Evolutionary conservation across 2,888 invertebrate species (phyloP), one percentile per base, ranked within the genome.

Genomic region (Cephus runcator): DNA sequence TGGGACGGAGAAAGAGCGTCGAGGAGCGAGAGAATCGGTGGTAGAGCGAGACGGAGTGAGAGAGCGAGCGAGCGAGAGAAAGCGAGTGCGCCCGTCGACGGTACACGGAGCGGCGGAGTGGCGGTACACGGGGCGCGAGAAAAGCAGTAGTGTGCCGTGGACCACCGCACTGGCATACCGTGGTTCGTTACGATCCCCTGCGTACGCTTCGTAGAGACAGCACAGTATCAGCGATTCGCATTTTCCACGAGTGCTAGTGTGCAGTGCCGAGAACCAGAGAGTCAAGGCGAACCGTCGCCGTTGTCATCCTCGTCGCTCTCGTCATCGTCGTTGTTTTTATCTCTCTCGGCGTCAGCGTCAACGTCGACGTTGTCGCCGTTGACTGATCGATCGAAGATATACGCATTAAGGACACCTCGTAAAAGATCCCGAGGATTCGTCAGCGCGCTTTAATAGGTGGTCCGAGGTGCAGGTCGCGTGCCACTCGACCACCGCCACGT

Each of bases 81-180:
- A 92, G 92, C 91, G 92, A 91, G 92, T 87, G 88, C 88, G 93
- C 92, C 92, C 93, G 93, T 93, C 93, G 93, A 93, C 93, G 93
- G 94, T 94, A 93, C 93, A 93, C 93, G 88, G 92, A 92, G 92
- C 92, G 92, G 92, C 93, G 92, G 93, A 90, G 90, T 92, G 92
- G 90, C 92, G 92, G 92, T 93, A 93, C 92, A 90, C 90, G 90
- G 90, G 90, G 90, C 90, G 92, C 93, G 92, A 92, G 92, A 92
- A 93, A 93, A 94, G 94, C 94, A 94, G 93, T 93, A 93, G 94
- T 94, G 94, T 93, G 94, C 93, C 93, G 93, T 93, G 94, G 93
- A 94, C 93, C 93, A 93, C 92, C 93, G 93, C 91, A 91, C 91
- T 91, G 91, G 90, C 91, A 90, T 91, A 91, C 91, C 90, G 91